phyloP scores from a whole-genome alignment of 2,113 vertebrate species.

The Girardinichthys multiradiatus region DNA sequence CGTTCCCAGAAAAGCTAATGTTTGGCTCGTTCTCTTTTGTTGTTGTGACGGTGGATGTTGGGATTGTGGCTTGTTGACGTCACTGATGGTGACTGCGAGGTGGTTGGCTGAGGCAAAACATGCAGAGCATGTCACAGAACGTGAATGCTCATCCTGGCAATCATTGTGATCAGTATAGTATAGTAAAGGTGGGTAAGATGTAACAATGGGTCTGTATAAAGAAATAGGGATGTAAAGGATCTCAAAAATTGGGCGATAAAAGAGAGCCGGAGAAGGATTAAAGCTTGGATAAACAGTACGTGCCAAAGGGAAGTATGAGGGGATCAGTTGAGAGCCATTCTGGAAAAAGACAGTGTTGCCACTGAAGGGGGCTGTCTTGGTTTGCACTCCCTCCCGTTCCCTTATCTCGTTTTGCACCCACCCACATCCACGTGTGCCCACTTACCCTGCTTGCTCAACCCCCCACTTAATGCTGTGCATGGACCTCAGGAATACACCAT shows the following conservation, averaged over 20 bases:
- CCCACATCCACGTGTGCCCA: slow-evolving; percentile 64
- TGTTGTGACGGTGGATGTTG: slow-evolving; percentile 36
- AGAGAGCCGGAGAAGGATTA: slow-evolving; percentile 48
- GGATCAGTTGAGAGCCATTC: slow-evolving; percentile 61
- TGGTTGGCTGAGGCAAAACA: slow-evolving; percentile 49
- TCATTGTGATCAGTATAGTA: slow-evolving; percentile 8
- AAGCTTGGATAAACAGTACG: slow-evolving; percentile 53
- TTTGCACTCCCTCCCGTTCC: slow-evolving; percentile 27
- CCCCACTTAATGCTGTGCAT: slow-evolving; percentile 45
- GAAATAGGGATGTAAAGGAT: slow-evolving; percentile 46
- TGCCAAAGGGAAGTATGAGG: slow-evolving; percentile 59
- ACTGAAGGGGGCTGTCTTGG: slow-evolving; percentile 37
- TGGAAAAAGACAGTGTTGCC: slow-evolving; percentile 53
- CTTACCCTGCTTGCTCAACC: slow-evolving; percentile 18
- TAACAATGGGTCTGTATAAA: slow-evolving; percentile 22
- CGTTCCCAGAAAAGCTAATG: slow-evolving; percentile 14
- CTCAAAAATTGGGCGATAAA: slow-evolving; percentile 55
- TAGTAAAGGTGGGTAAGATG: slow-evolving; percentile 30
- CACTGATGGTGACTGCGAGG: slow-evolving; percentile 42
- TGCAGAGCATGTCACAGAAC: slow-evolving; percentile 26
- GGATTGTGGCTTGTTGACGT: slow-evolving; percentile 36
- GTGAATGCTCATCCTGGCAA: neutral
- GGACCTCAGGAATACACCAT: slow-evolving; percentile 44
- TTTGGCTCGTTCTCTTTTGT: slow-evolving; percentile 18
- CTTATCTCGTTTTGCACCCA: slow-evolving; percentile 59